Evolutionary conservation across 2,797 vertebrate species (phyloP), one percentile per base, ranked within the genome.

Genomic region (Gastrophryne carolinensis): DNA sequence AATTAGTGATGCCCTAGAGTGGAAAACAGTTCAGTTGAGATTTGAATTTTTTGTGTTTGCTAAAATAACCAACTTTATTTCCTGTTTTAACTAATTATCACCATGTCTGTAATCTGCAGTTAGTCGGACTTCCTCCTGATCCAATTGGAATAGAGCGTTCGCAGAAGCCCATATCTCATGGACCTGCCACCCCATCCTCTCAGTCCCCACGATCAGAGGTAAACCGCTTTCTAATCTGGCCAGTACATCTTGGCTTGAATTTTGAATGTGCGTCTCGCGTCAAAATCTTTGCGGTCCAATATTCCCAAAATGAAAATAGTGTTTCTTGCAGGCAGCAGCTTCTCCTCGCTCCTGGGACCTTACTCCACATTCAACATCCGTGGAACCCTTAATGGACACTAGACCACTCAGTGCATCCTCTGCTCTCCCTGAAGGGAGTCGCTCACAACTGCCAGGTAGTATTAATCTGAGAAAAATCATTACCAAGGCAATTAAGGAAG

Each of bases 121-220:
- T 58, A 35, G n/a, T 17, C 4, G 61, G 27, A 39, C 68, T 35
- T 44, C 82, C 82, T 17, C 87, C 87, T 4, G 85, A 85, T 6
- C 86, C 87, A 26, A 88, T 89, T 15, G 88, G 88, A 75, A 89
- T 83, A 10, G 86, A 89, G 29, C 81, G 85, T 53, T 79, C 79
- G 3, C 87, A 87, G 66, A 84, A 85, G 15, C 54, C 73, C 3
- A 3, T 27, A 15, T 19, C 85, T 83, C 11, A 84, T 81, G 23
- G 29, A 30, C 8, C 8, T 47, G 29, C 53, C 78, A 75, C 26
- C 69, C 67, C 3, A 34, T 79, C 23, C 76, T 79, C 39, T 70
- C 41, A 81, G 4, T 82, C 86, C 3, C 79, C 79, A 0, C 79
- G 52, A 24, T 5, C 24, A 23, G 65, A 78, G 61, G 75, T 78